Conservation (phyloP, 2,888 invertebrate species). For the Diarsia brunnea region DNA sequence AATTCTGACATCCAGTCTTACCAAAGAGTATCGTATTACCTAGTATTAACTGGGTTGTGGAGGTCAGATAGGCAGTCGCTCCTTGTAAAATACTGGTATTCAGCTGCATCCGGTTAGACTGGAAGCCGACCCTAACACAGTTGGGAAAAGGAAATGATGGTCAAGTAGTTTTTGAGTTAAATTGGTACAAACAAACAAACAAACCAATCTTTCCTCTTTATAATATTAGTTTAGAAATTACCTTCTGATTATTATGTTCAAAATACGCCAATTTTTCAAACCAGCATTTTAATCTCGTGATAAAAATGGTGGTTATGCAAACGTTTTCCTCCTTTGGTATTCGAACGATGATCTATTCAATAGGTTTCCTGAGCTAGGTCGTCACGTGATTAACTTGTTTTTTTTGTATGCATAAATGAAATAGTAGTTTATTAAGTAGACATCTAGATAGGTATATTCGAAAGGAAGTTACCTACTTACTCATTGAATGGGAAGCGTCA, state of each 20-base stretch:
- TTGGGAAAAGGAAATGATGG: no score
- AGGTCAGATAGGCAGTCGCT: no score
- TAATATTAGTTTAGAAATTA: no score
- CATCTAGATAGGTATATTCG: background rate
- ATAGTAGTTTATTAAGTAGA: constrained; percentile 16
- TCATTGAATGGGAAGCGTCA: constrained; percentile 55
- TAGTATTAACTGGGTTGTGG: no score
- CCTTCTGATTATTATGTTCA: constrained; percentile 13
- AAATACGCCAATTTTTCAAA: constrained; percentile 23
- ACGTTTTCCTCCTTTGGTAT: constrained; percentile 28
- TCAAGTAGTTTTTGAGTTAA: no score
- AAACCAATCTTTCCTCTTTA: no score
- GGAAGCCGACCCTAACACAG: no score
- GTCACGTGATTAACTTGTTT: constrained; percentile 15
- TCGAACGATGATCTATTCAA: constrained; percentile 33
- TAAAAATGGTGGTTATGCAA: constrained; percentile 18
- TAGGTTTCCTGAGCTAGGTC: constrained; percentile 5
- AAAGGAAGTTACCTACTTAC: constrained; percentile 44
- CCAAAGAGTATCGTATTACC: no score
- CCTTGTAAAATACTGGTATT: no score
- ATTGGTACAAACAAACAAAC: no score
- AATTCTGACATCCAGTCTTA: no score
- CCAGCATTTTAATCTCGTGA: background rate
- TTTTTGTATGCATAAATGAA: constrained; percentile 1
- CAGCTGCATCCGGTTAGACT: no score